These are phyloP conservation scores for Muscicapa striata DNA, from an alignment of 2,797 vertebrate genomes.

Conservation along the genomic window DNA sequence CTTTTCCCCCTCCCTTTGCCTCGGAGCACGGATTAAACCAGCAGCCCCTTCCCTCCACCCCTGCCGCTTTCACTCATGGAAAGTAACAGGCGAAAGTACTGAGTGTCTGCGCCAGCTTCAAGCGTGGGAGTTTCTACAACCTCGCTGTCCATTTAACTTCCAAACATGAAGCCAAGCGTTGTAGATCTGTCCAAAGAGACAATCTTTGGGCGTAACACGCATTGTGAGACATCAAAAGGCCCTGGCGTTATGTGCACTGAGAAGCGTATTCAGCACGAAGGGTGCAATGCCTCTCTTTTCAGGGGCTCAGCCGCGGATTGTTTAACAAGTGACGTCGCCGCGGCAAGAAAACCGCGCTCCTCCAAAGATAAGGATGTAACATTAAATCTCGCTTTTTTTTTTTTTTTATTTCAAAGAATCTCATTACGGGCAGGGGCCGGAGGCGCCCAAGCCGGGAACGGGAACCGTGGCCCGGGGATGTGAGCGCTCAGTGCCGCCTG, in stretches of 20 bases:
- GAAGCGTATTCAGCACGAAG: conserved; percentile 73
- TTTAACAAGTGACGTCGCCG: conserved; percentile 62
- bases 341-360: conserved; percentile 54
- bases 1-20: not conserved
- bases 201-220: conserved; percentile 78
- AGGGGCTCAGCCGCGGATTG: conserved; percentile 66
- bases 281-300: conserved; percentile 68
- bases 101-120: conserved; percentile 37
- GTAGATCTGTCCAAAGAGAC: conserved; percentile 82
- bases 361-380: conserved; percentile 67
- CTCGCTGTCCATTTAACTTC: conserved; percentile 77
- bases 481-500: not conserved
- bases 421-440: conserved; percentile 13
- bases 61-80: conserved; percentile 13
- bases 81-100: conserved; percentile 31
- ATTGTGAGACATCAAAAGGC: conserved; percentile 81
- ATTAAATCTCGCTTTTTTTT: conserved; percentile 46
- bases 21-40: conserved; percentile 9
- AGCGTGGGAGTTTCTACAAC: conserved; percentile 78
- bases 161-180: conserved; percentile 81
- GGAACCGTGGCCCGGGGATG: not conserved
- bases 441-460: not conserved
- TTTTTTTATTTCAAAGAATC: conserved; percentile 61
- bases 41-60: not conserved
- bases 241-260: conserved; percentile 68